Evolutionary conservation across 2,113 vertebrate species (phyloP).

Genomic region (Macquaria australasica): DNA sequence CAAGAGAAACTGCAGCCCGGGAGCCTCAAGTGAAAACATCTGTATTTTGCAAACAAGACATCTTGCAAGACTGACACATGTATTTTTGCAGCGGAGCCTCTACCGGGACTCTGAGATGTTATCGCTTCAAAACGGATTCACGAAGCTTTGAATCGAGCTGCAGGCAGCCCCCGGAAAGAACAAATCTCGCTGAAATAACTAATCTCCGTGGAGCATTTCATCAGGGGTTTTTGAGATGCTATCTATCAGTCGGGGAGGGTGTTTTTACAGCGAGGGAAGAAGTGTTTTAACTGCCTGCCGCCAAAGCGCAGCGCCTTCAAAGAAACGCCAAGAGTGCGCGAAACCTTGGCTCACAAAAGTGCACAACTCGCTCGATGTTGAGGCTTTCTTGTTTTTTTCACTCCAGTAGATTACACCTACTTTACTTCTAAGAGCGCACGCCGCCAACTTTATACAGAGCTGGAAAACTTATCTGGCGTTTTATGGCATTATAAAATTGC

Average conservation of each 20-base stretch:
- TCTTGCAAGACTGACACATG: conserved; percentile 34
- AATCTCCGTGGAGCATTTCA: conserved; percentile 27
- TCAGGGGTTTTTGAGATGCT: conserved; percentile 17
- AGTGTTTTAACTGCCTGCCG: conserved; percentile 14
- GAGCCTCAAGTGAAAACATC: conserved; percentile 75
- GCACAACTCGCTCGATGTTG: not conserved
- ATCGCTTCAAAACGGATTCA: not conserved
- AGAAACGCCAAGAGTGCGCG: conserved; percentile 16
- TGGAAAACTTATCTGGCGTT: not conserved
- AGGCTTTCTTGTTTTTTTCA: not conserved
- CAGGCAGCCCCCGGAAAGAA: not conserved
- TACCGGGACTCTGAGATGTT: conserved; percentile 24
- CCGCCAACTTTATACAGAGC: not conserved
- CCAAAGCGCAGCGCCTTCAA: conserved; percentile 47
- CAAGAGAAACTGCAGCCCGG: conserved; percentile 34
- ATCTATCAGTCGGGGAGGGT: conserved; percentile 9
- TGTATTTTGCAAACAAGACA: conserved; percentile 67
- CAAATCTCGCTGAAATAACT: not conserved
- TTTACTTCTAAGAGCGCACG: not conserved
- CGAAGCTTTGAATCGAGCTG: not conserved
- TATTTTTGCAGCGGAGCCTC: conserved; percentile 2
- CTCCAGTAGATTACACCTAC: not conserved
- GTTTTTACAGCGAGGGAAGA: conserved; percentile 12
- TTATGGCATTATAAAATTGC: conserved; percentile 54
- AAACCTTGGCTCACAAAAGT: conserved; percentile 20